These are phyloP conservation scores for Anoncus sp. DNA, from an alignment of 2,888 invertebrate species.

Conservation along the genomic window DNA sequence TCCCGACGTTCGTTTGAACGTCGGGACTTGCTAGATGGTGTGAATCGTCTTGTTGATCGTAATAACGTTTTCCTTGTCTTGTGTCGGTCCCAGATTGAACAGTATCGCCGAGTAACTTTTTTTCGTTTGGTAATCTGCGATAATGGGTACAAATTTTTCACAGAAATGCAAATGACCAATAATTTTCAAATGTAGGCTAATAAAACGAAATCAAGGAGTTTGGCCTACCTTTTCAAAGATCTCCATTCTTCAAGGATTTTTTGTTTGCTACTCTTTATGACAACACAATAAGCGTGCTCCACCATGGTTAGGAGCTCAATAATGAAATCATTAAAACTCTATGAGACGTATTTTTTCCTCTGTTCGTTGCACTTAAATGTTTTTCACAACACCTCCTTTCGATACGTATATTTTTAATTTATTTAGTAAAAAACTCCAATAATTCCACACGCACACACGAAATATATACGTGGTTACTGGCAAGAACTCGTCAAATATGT, in stretches of 20 bases:
- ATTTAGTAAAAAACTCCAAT: not conserved
- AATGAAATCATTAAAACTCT: conserved; percentile 1
- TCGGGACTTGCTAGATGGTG: conserved; percentile 5
- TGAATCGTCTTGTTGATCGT: conserved; percentile 2
- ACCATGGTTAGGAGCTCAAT: conserved; percentile 1
- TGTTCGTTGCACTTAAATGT: conserved; percentile 1
- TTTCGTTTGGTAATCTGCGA: not conserved
- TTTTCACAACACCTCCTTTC: conserved; percentile 1
- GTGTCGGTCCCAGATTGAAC: not conserved
- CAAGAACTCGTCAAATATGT: conserved; percentile 4
- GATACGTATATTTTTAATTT: conserved; percentile 3
- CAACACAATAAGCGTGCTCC: conserved; percentile 6
- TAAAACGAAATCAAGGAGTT: conserved; percentile 2
- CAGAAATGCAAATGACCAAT: not conserved
- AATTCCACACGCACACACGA: too few relatives aligned
- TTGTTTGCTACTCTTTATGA: not conserved
- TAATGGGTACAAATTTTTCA: not conserved
- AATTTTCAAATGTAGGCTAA: not conserved
- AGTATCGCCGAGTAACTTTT: not conserved
- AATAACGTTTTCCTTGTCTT: not conserved
- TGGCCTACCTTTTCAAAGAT: not conserved
- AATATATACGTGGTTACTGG: not conserved
- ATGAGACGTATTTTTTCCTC: conserved; percentile 4
- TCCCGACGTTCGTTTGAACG: not conserved
- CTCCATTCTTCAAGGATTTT: not conserved